phyloP scores from a whole-genome alignment of 2,113 vertebrate genomes.

The Lanius ludovicianus region DNA sequence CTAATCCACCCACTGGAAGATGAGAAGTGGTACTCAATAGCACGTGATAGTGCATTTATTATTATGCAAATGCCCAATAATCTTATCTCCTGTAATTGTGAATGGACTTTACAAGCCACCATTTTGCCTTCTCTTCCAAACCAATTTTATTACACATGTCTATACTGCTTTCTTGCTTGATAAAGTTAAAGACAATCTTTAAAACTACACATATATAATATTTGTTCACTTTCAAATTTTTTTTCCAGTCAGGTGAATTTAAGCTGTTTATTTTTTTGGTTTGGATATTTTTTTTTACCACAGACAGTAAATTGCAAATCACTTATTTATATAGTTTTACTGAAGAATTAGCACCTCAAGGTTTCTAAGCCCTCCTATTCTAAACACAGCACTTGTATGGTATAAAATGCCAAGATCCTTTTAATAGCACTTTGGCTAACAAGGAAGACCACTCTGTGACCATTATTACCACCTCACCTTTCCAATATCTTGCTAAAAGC shows the following conservation, averaged over 20 bases:
- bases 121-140: not conserved
- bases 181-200: not conserved
- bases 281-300: not conserved
- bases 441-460: not conserved
- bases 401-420: not conserved
- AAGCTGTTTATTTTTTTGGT: not conserved
- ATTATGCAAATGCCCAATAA: not conserved
- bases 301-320: not conserved
- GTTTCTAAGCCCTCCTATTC: not conserved
- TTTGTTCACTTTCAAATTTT: not conserved
- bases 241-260: not conserved
- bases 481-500: slow-evolving; percentile 21
- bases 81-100: not conserved
- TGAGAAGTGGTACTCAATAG: not conserved
- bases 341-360: not conserved
- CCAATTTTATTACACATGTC: not conserved
- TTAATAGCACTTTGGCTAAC: not conserved
- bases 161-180: not conserved
- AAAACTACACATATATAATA: not conserved
- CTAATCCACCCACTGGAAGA: not conserved
- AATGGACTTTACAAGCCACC: not conserved
- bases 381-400: not conserved
- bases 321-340: not conserved
- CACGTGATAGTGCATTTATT: not conserved
- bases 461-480: slow-evolving; percentile 18